These are phyloP conservation scores for Leucoma salicis DNA, from an alignment of 2,888 invertebrate species.

Conservation along the genomic window DNA sequence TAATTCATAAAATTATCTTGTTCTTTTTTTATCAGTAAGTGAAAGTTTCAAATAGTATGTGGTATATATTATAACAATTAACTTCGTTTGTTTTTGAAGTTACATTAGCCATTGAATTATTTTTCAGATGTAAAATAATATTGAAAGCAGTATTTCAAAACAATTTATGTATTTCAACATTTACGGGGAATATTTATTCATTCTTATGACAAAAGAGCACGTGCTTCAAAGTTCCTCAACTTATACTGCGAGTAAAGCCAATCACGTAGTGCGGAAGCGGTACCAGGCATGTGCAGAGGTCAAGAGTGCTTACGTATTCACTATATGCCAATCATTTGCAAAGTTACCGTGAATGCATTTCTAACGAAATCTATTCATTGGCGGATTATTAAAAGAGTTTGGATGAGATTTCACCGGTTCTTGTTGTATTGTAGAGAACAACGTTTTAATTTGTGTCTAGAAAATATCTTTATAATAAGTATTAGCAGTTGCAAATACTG, in stretches of 20 bases:
- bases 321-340: conserved; percentile 34
- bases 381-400: conserved; percentile 28
- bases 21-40: too few relatives aligned
- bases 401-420: not conserved
- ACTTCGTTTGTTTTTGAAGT: too few relatives aligned
- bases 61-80: too few relatives aligned
- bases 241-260: conserved; percentile 36
- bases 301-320: conserved; percentile 33
- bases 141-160: too few relatives aligned
- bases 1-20: too few relatives aligned
- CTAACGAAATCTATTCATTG: conserved; percentile 33
- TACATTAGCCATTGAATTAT: too few relatives aligned
- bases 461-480: too few relatives aligned
- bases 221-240: conserved; percentile 21
- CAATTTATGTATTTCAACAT: conserved; percentile 24
- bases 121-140: too few relatives aligned
- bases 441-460: too few relatives aligned
- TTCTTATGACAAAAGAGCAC: conserved; percentile 33
- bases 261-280: conserved; percentile 31
- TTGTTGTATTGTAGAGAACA: too few relatives aligned
- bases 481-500: too few relatives aligned
- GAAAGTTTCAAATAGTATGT: too few relatives aligned
- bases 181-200: conserved; percentile 37
- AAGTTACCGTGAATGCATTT: conserved; percentile 40
- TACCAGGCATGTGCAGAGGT: conserved; percentile 28